Evolutionary conservation across 2,113 vertebrate species (phyloP).

Genomic region (Cyrtonyx montezumae): DNA sequence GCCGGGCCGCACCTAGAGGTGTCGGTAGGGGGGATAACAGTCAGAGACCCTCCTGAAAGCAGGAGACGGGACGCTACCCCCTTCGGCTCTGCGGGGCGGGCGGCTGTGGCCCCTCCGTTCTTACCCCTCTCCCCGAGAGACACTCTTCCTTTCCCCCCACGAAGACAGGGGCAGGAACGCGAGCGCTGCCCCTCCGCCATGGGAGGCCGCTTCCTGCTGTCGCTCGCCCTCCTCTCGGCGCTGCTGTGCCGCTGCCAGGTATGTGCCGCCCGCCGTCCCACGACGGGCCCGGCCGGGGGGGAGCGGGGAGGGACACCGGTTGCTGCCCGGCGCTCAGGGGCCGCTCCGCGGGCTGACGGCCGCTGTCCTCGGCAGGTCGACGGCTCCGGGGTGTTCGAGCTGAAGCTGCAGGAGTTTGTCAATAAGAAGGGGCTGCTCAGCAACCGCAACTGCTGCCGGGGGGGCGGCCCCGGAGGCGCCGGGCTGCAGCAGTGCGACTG

Average conservation of each 20-base stretch:
- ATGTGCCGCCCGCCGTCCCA: conserved; percentile 20
- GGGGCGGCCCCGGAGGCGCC: conserved; percentile 76
- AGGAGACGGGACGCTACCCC: conserved; percentile 73
- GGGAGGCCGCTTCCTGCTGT: conserved; percentile 86
- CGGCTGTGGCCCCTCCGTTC: conserved; percentile 20
- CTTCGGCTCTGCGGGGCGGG: conserved; percentile 75
- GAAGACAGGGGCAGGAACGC: conserved; percentile 16
- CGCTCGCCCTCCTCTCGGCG: conserved; percentile 82
- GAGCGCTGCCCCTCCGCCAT: conserved; percentile 79
- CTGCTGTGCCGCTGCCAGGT: conserved; percentile 93
- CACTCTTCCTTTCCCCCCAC: background rate
- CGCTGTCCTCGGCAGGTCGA: conserved; percentile 80
- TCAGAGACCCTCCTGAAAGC: conserved; percentile 57
- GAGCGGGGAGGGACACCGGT: background rate
- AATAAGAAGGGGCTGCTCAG: conserved; percentile 92
- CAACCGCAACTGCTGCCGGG: conserved; percentile 91
- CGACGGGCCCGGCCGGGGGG: background rate
- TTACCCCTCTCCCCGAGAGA: conserved; percentile 32
- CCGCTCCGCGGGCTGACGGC: background rate
- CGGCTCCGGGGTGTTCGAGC: conserved; percentile 94
- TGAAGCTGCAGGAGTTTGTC: conserved; percentile 97
- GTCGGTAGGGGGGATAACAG: conserved; percentile 18
- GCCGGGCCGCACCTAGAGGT: conserved; percentile 61
- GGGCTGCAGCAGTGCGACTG: conserved; percentile 91
- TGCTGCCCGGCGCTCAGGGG: background rate